Evolutionary conservation across 2,113 vertebrate genomes (phyloP), one percentile per base, ranked within the genome.

Genomic region (Dipodomys stephensi): DNA sequence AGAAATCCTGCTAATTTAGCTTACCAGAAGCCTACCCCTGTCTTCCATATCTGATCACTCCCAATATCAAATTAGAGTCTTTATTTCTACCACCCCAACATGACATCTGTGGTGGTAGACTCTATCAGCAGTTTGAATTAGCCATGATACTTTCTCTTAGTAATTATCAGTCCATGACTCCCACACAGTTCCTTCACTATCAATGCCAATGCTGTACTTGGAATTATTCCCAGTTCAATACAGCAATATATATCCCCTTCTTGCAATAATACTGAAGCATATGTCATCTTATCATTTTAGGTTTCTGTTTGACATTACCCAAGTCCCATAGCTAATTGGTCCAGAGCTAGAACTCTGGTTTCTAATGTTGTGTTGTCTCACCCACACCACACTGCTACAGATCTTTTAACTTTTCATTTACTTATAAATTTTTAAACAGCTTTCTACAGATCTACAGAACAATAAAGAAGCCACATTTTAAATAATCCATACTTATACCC

Each of bases 371-470:
- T 20, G 1, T 23, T 1, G 39, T 84, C 74, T 25, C 25, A 25
- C 49, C 9, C 20, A 18, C 11, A 57, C 28, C 57, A 19, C 5
- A 8, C 53, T 20, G 2, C 2, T 49, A 1, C 73, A n/a, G 67
- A 32, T 71, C 72, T 88, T 35, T 88, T 81, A 44, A 64, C 46
- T 28, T 68, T 30, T 30, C 22, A 28, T 74, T 57, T 76, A 64
- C 84, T 78, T 65, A 39, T 90, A 91, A 94, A 92, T 92, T 95
- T 95, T 96, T 96, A 91, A 94, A 94, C 68, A 89, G 73, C 44
- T 32, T 74, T 80, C 20, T 80, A 28, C 12, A 83, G 88, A 94
- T 28, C 30, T 32, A 60, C 10, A 80, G 72, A 83, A 68, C 77
- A 88, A 87, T 87, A 89, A 72, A 91, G 89, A 91, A 94, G 5